Base-by-base conservation (phyloP, 2,113 vertebrate species). In the Ageneiosus marmoratus region DNA sequence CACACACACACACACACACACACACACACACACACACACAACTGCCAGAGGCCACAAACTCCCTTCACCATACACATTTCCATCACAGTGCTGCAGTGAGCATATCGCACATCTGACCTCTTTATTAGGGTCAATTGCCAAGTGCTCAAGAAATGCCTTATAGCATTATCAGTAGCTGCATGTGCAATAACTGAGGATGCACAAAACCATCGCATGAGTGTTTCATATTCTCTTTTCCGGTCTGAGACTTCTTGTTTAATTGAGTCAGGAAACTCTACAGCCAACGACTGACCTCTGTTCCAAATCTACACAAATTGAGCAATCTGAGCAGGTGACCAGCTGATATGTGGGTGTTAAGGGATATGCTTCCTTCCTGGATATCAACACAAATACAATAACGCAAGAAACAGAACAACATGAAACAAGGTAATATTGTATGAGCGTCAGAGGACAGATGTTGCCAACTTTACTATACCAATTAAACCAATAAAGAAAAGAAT, bases 321-420 rank as follows among this genome's bases (percentile, higher is more conserved):
- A 8, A 41, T 24, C 24, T 11, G 63, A 10, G 62, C 60, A 53
- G 50, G 48, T n/a, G 24, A 6, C 27, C 12, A 18, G 27, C 50
- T 65, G 80, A 82, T 82, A 73, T 48, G 77, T 53, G 29, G 74
- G 22, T 16, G 77, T 74, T 85, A 82, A 85, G 41, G 29, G 65
- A 79, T 53, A 58, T 15, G 22, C 77, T 67, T 86, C 84, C 76
- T 83, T 75, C 80, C 56, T 55, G 79, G 80, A 73, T 32, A 53
- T 74, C 50, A 65, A 58, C 56, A 50, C 75, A 86, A 27, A 62
- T 70, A 46, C 37, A 83, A 67, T 81, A 73, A 67, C 3, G 0
- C 18, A 12, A 55, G 56, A 74, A 55, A 53, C 46, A 41, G 22
- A 6, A 34, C 53, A 56, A 16, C 6, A 51, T 8, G 29, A 79